Conservation (phyloP, 2,113 vertebrate genomes). For the Scolopax mira region DNA sequence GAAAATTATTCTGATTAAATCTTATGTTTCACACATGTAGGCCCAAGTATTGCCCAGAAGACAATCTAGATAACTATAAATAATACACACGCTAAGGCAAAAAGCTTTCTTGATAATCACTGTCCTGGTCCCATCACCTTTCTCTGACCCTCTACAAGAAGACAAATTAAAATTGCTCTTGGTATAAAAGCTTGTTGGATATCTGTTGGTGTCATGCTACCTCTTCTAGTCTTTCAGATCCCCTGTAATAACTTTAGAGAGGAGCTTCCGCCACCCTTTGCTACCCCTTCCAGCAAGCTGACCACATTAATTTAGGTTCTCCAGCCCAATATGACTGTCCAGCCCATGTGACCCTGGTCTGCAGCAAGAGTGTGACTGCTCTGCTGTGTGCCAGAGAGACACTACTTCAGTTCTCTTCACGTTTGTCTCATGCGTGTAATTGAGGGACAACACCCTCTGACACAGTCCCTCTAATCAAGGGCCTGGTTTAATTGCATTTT, state of each 20-base stretch:
- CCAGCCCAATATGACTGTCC: not conserved
- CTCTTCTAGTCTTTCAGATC: not conserved
- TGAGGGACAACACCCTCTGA: not conserved
- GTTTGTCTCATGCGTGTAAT: not conserved
- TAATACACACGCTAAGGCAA: not conserved
- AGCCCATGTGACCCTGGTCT: fast-evolving
- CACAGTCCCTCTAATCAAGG: not conserved
- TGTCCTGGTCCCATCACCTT: not conserved
- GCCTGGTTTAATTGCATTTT: not conserved
- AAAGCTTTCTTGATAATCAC: not conserved
- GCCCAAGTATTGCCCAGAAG: not conserved
- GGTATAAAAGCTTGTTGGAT: not conserved
- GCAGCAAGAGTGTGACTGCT: not conserved
- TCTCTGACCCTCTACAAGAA: not conserved
- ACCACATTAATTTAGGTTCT: not conserved
- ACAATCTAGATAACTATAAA: not conserved
- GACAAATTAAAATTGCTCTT: not conserved
- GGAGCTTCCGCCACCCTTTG: not conserved
- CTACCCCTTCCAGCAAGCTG: not conserved
- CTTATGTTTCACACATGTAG: not conserved
- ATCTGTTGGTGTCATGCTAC: not conserved
- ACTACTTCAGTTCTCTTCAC: not conserved
- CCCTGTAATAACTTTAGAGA: not conserved
- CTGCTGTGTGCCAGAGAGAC: not conserved
- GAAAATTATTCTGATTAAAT: not conserved